A percentile compares a stretch with the other conserved stretches of the same genome.
Conservation (phyloP, 2,888 invertebrate species). For the Agrypnus murinus region DNA sequence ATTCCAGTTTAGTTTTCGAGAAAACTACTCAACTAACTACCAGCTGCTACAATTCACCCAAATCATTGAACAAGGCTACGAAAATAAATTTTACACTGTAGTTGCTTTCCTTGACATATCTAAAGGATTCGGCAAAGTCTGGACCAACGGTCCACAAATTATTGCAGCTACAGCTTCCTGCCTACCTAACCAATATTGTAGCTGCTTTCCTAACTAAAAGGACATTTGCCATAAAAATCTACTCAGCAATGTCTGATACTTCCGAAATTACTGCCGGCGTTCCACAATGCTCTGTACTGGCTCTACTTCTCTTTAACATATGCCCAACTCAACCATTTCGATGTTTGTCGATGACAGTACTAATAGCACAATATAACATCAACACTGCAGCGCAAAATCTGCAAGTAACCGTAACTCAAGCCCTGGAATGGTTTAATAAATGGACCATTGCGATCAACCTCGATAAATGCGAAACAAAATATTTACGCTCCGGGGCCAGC, state of each 20-base stretch:
- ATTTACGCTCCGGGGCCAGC: background rate
- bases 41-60: background rate
- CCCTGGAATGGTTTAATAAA: conserved; percentile 3
- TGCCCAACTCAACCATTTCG: no score
- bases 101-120: no score
- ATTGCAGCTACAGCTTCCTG: background rate
- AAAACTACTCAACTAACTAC: background rate
- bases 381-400: no score
- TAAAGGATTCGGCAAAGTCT: conserved; percentile 4
- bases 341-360: background rate
- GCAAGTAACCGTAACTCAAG: background rate
- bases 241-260: background rate
- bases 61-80: no score
- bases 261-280: background rate
- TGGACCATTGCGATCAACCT: background rate
- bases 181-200: background rate
- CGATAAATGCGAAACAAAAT: background rate
- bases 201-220: background rate
- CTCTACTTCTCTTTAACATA: conserved; percentile 1
- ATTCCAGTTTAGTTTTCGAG: background rate
- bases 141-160: conserved; percentile 4
- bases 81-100: no score
- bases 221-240: background rate
- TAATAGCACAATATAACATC: background rate
- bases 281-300: background rate